A percentile compares a stretch with the other conserved stretches of the same genome.
phyloP scores from a whole-genome alignment of 1,140 invertebrate species.

The Caenorhabditis briggsae region DNA sequence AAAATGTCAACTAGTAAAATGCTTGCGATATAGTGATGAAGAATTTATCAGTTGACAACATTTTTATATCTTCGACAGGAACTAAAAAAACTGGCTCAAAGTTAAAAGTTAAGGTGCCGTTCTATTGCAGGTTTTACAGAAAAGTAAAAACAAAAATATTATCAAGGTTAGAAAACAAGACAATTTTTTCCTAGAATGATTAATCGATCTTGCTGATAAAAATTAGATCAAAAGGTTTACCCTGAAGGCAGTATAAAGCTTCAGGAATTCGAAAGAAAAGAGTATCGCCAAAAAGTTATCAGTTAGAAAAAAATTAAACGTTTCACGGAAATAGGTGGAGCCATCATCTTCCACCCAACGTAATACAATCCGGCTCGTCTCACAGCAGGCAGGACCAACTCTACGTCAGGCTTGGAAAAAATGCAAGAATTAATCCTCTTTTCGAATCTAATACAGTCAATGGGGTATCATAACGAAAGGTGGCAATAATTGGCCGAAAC shows the following conservation, averaged over 20 bases:
- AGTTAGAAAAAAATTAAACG: not conserved
- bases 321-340: constrained; percentile 13
- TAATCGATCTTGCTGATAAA: no score
- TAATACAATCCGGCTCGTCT: constrained; percentile 13
- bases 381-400: not conserved
- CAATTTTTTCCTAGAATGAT: no score
- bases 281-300: not conserved
- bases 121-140: no score
- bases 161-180: no score
- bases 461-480: constrained; percentile 32
- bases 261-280: not conserved
- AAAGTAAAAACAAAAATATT: no score
- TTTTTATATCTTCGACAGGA: no score
- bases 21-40: no score
- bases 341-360: not conserved
- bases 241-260: not conserved
- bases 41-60: no score
- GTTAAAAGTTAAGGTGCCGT: no score
- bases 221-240: no score
- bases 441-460: constrained; percentile 29
- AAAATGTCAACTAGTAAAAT: no score
- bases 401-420: constrained; percentile 1
- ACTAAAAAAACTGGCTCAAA: no score
- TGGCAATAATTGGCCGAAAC: constrained; percentile 56
- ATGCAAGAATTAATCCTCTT: constrained; percentile 50